A percentile compares a stretch with the other conserved stretches of the same genome.
Conservation (phyloP, 2,888 invertebrate genomes). For the Microdon myrmicae region DNA sequence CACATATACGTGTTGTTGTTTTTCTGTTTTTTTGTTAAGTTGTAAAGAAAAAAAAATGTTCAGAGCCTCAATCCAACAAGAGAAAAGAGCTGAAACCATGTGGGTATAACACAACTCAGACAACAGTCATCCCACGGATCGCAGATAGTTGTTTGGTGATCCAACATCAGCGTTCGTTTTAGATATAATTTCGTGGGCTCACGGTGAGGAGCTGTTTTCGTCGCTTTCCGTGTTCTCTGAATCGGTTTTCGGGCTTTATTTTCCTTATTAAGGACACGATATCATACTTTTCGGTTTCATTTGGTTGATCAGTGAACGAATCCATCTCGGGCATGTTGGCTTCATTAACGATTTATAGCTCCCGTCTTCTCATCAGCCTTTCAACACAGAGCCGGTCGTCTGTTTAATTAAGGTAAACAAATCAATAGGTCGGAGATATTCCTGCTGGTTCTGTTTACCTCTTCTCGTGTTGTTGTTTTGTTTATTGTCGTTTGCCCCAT, state of each 20-base stretch:
- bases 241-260: slow-evolving; percentile 2
- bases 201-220: slow-evolving; percentile 37
- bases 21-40: too few relatives aligned
- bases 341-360: slow-evolving; percentile 16
- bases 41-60: slow-evolving; percentile 25
- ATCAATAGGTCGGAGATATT: slow-evolving; percentile 22
- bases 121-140: slow-evolving; percentile 50
- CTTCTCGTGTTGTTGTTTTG: slow-evolving; percentile 15
- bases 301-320: slow-evolving; percentile 9
- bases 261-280: background rate
- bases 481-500: background rate
- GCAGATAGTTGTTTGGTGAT: slow-evolving; percentile 42
- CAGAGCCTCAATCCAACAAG: too few relatives aligned
- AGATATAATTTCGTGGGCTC: slow-evolving; percentile 48
- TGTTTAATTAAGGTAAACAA: slow-evolving; percentile 37
- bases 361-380: background rate
- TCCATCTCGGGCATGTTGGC: slow-evolving; percentile 19
- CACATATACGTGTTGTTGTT: slow-evolving; percentile 42
- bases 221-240: slow-evolving; percentile 10
- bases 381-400: slow-evolving; percentile 8
- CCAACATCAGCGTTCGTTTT: slow-evolving; percentile 43
- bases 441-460: slow-evolving; percentile 37
- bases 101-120: slow-evolving; percentile 43
- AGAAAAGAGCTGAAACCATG: slow-evolving; percentile 25
- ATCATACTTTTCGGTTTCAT: slow-evolving; percentile 8